These are phyloP conservation scores for Eurypyga helias DNA, from an alignment of 2,113 vertebrate species.

Conservation along the genomic window DNA sequence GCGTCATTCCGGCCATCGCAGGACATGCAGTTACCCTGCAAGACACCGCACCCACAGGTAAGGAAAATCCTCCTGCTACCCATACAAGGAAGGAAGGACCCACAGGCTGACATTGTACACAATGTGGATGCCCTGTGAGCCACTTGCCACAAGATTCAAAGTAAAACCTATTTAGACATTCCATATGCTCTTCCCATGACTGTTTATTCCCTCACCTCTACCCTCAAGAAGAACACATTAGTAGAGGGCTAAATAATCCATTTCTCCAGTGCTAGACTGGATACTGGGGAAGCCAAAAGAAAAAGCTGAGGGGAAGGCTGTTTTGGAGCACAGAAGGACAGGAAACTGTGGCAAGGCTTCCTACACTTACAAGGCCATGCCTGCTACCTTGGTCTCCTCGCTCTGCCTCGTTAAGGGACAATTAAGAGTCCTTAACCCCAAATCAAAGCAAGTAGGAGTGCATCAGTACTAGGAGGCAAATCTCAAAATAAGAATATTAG, in stretches of 20 bases:
- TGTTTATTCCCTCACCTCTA: background rate
- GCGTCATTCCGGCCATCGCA: slow-evolving; percentile 86
- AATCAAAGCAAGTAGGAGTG: background rate
- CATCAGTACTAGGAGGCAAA: background rate
- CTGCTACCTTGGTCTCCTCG: background rate
- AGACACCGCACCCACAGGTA: background rate
- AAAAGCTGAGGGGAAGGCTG: background rate
- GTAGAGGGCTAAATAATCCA: background rate
- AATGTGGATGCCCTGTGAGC: background rate
- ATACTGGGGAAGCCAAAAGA: background rate
- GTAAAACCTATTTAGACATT: background rate
- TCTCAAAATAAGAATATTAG: background rate
- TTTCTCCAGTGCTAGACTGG: background rate
- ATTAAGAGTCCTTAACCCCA: background rate
- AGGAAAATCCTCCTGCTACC: background rate
- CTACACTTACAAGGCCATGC: background rate
- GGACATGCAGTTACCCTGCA: slow-evolving; percentile 88
- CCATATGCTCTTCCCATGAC: background rate
- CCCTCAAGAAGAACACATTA: background rate
- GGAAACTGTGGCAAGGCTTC: background rate
- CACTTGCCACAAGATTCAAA: background rate
- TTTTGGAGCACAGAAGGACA: background rate
- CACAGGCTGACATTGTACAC: background rate
- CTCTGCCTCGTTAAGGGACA: background rate
- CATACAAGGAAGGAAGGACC: background rate